A percentile compares a stretch with the other conserved stretches of the same genome.
phyloP scores from a whole-genome alignment of 2,888 invertebrate species.

The Ceraclea dissimilis region DNA sequence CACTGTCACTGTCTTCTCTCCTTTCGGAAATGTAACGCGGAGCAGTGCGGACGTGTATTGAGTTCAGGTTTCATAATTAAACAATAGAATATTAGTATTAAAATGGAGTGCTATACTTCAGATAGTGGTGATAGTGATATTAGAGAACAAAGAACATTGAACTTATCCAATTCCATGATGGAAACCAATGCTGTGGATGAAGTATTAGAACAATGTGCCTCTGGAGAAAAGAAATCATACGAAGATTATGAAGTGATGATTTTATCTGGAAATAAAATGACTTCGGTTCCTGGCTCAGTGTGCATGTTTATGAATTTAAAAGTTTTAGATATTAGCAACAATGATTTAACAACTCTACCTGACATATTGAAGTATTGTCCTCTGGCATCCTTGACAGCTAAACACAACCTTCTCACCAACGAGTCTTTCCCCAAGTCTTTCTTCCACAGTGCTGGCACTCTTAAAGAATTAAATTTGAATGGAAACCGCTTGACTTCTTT shows the following conservation, averaged over 20 bases:
- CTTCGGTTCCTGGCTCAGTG: constrained; percentile 56
- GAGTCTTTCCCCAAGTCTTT: constrained; percentile 85
- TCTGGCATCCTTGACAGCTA: constrained; percentile 72
- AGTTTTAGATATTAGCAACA: constrained; percentile 81
- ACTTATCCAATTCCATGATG: constrained; percentile 49
- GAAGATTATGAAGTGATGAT: constrained; percentile 65
- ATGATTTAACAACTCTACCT: constrained; percentile 68
- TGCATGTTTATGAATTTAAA: constrained; percentile 65
- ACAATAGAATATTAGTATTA: neutral
- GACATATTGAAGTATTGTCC: constrained; percentile 69
- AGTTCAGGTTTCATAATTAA: constrained; percentile 4
- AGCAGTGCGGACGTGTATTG: too few species aligned
- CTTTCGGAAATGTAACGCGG: constrained; percentile 9
- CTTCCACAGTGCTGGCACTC: constrained; percentile 48
- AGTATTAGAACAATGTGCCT: constrained; percentile 42
- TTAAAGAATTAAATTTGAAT: constrained; percentile 89
- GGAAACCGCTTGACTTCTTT: constrained; percentile 80
- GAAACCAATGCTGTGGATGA: constrained; percentile 31
- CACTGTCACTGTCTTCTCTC: constrained; percentile 3
- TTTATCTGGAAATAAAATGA: constrained; percentile 80
- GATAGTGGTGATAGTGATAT: constrained; percentile 77
- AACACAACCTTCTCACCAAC: constrained; percentile 80
- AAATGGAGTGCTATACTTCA: constrained; percentile 75
- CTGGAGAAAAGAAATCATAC: constrained; percentile 50
- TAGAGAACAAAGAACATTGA: constrained; percentile 62